Conservation (phyloP, 2,113 vertebrate genomes). For the Hypanus sabinus region DNA sequence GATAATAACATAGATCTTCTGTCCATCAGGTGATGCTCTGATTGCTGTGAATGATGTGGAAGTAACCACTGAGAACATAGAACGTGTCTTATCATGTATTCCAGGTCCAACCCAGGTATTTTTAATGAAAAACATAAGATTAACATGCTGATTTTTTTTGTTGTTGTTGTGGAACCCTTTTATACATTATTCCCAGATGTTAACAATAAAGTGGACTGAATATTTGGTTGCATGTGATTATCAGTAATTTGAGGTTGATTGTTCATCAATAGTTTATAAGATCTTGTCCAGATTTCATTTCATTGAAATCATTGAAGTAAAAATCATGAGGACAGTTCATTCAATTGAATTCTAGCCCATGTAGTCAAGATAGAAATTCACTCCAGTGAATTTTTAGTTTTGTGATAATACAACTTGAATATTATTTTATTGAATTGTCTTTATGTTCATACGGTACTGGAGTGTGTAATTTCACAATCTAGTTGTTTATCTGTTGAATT, state of each 20-base stretch:
- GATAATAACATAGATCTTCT: slow-evolving; percentile 1
- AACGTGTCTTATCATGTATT: slow-evolving; percentile 86
- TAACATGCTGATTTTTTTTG: not conserved
- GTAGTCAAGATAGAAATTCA: not conserved
- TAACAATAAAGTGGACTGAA: not conserved
- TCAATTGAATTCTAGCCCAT: not conserved
- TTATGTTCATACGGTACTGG: not conserved
- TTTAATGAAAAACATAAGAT: not conserved
- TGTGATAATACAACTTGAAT: not conserved
- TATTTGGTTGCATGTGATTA: not conserved
- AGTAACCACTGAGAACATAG: slow-evolving; percentile 86
- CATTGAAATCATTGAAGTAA: not conserved
- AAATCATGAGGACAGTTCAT: not conserved
- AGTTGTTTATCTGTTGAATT: not conserved
- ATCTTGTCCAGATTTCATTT: not conserved
- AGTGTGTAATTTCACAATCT: not conserved
- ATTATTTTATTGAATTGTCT: not conserved
- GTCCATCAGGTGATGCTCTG: slow-evolving; percentile 73
- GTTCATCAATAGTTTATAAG: not conserved
- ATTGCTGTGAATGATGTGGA: slow-evolving; percentile 91
- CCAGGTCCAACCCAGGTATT: slow-evolving; percentile 85
- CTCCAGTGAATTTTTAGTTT: not conserved
- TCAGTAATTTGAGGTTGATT: not conserved
- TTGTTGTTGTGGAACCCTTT: not conserved
- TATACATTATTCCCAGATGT: not conserved